These are phyloP conservation scores for Rhinichthys osculus DNA, from an alignment of 2,797 vertebrate species.

Conservation along the genomic window DNA sequence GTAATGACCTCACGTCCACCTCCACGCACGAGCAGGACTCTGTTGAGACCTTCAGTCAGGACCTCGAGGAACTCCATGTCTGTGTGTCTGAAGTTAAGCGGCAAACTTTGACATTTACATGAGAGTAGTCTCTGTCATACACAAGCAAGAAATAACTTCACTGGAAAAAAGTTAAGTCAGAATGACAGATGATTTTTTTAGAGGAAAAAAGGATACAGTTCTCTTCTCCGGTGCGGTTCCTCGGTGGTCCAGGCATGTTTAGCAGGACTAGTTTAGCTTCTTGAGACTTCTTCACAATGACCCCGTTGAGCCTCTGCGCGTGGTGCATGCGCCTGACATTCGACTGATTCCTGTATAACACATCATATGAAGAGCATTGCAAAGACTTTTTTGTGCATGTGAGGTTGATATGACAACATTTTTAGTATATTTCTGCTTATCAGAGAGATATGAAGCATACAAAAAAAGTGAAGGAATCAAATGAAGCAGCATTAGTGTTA, in stretches of 20 bases:
- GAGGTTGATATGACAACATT: neutral
- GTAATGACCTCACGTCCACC: slow-evolving; percentile 99
- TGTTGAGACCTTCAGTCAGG: slow-evolving; percentile 94
- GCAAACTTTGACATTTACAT: slow-evolving; percentile 21
- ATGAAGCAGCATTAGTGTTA: neutral
- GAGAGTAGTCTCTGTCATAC: neutral
- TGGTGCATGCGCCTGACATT: slow-evolving; percentile 97
- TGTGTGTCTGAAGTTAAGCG: slow-evolving; percentile 68
- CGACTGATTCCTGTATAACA: slow-evolving; percentile 85
- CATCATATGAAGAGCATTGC: neutral
- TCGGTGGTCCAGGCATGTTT: slow-evolving; percentile 97
- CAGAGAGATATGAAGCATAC: neutral
- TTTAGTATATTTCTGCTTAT: neutral
- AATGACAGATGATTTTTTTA: neutral
- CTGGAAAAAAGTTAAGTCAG: too few relatives aligned
- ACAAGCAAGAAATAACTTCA: neutral
- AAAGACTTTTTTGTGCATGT: neutral
- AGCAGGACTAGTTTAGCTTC: slow-evolving; percentile 94
- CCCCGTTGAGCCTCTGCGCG: slow-evolving; percentile 92
- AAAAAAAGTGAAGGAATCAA: neutral
- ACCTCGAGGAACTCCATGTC: slow-evolving; percentile 99
- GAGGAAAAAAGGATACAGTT: slow-evolving; percentile 90
- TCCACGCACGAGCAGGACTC: slow-evolving; percentile 95
- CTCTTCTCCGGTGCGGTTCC: slow-evolving; percentile 92
- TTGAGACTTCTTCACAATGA: slow-evolving; percentile 93